These are phyloP conservation scores for Protodeltote pygarga DNA, from an alignment of 2,888 invertebrate species.

Conservation along the genomic window DNA sequence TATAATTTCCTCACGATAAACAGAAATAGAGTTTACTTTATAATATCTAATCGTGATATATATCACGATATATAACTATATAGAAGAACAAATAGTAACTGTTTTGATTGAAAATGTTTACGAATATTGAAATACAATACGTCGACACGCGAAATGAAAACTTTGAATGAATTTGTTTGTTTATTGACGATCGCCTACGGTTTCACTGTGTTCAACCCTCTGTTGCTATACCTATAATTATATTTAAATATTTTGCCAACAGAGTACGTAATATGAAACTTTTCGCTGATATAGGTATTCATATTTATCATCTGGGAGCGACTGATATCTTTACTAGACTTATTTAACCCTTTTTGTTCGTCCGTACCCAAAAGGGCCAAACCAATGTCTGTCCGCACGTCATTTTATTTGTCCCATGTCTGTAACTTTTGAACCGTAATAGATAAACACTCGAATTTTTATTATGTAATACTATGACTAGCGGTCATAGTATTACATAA, in stretches of 20 bases:
- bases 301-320: neutral
- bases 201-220: neutral
- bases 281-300: neutral
- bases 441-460: too few relatives aligned
- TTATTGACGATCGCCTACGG: conserved; percentile 11
- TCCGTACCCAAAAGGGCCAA: neutral
- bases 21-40: conserved; percentile 8
- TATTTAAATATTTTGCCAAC: conserved; percentile 1
- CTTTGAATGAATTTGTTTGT: conserved; percentile 21
- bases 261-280: neutral
- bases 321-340: neutral
- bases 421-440: too few relatives aligned
- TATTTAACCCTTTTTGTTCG: neutral
- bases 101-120: conserved; percentile 28
- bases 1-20: neutral
- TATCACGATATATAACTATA: too few relatives aligned
- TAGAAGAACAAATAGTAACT: conserved; percentile 7
- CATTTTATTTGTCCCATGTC: too few relatives aligned
- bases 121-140: conserved; percentile 17
- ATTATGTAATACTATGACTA: too few relatives aligned
- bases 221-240: too few relatives aligned
- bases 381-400: too few relatives aligned
- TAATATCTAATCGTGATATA: conserved; percentile 27
- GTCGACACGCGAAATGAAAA: conserved; percentile 11
- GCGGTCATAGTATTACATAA: too few relatives aligned